Base-by-base conservation (phyloP, 2,797 vertebrate species). In the Pseudocheirus occidentalis region DNA sequence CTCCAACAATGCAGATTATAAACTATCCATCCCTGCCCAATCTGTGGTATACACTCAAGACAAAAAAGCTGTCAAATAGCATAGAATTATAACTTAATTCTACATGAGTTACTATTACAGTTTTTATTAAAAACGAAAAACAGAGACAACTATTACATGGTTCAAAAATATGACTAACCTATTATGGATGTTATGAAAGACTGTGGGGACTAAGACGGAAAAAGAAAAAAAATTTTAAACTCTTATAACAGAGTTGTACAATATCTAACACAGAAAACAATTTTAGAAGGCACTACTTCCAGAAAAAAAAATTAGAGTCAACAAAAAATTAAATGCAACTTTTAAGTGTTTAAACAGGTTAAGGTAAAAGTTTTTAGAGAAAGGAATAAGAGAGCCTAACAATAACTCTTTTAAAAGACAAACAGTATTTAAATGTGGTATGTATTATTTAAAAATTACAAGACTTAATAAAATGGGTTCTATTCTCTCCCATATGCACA, bases 111-210 rank as follows among this genome's bases (percentile, higher is more conserved):
- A 2, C 46, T 94, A 96, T 94, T 94, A 96, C 12, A 93, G 40
- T 40, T 46, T 91, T 95, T 50, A 93, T 96, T 62, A 16, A 66
- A 66, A 66, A n/a, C 4, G n/a, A 92, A 97, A 95, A 97, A 92
- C 46, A 93, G 27, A 90, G 94, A 96, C 40, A 94, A 94, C 52
- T 55, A 57, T n/a, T 94, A 73, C 62, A 66, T 46, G 2, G 92
- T 96, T 96, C 92, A 96, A 96, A 66, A 96, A 90, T 59, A 6
- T 96, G 90, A 9, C 92, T 53, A 53, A 34, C 91, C 89, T 91
- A 59, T 53, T 91, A 14, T 96, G n/a, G 56, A 1, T 50, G 90
- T 50, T 29, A 95, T 5, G 34, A 97, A 96, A 93, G 0, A 92
- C 53, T 40, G 34, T 66, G 94, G 92, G 53, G 54, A 95, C 73